A percentile compares a stretch with the other conserved stretches of the same genome.
Evolutionary conservation across 2,888 invertebrate genomes (phyloP).

Genomic region (Monoplex corrugatus): DNA sequence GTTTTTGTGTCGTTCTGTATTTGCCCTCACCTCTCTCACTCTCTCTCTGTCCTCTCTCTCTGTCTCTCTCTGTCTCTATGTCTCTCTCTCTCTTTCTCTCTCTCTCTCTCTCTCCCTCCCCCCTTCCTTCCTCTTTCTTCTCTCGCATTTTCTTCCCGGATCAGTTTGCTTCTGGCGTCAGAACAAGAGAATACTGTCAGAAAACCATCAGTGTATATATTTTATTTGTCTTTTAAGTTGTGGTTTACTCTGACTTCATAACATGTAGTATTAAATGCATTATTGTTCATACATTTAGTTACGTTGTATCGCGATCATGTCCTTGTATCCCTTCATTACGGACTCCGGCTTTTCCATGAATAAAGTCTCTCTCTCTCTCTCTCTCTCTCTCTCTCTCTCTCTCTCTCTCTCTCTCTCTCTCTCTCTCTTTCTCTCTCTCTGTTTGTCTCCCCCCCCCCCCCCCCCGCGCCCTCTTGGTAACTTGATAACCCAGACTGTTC

Average conservation of each 20-base stretch:
- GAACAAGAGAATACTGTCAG: too few relatives aligned
- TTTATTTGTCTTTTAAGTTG: not conserved
- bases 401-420: not conserved
- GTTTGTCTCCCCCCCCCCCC: not conserved
- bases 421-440: not conserved
- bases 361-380: not conserved
- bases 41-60: not conserved
- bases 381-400: not conserved
- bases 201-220: too few relatives aligned
- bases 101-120: conserved; percentile 30
- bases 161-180: too few relatives aligned
- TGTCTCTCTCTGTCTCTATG: not conserved
- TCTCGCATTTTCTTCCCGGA: too few relatives aligned
- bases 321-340: too few relatives aligned
- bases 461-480: not conserved
- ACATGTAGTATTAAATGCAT: too few relatives aligned
- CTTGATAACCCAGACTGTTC: too few relatives aligned
- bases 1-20: too few relatives aligned
- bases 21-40: not conserved
- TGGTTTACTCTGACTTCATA: too few relatives aligned
- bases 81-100: conserved; percentile 42
- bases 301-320: too few relatives aligned
- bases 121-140: not conserved
- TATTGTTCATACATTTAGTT: too few relatives aligned
- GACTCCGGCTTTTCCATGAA: too few relatives aligned